phyloP scores from a whole-genome alignment of 1,140 invertebrate genomes.

The Hestina assimilis region DNA sequence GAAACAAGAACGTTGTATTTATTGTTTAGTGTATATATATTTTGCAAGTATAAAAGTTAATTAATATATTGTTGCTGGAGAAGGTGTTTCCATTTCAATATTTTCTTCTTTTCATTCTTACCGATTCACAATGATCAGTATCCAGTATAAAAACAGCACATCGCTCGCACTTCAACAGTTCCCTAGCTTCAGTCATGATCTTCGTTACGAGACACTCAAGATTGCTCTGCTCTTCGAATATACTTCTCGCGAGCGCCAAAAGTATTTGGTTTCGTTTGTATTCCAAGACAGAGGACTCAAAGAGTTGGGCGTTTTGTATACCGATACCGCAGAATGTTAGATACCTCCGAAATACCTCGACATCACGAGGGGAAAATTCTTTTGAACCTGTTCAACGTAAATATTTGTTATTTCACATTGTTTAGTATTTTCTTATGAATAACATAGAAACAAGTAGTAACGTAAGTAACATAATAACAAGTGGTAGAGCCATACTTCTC shows the following conservation, averaged over 20 bases:
- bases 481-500: no score
- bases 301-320: constrained; percentile 97
- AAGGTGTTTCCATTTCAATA: no score
- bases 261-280: constrained; percentile 96
- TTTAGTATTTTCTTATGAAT: no score
- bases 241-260: constrained; percentile 90
- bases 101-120: no score
- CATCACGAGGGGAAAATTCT: constrained; percentile 93
- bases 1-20: no score
- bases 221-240: constrained; percentile 95
- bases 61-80: no score
- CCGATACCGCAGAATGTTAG: constrained; percentile 98
- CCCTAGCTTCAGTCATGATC: constrained; percentile 97
- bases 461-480: no score
- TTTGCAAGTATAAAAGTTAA: no score
- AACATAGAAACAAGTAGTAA: no score
- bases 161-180: constrained; percentile 93
- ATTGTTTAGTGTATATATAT: no score
- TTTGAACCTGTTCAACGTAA: constrained; percentile 84
- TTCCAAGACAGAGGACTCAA: constrained; percentile 95
- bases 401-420: no score
- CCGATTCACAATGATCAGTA: constrained; percentile 90
- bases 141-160: constrained; percentile 94
- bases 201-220: constrained; percentile 95
- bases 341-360: constrained; percentile 92